phyloP scores from a whole-genome alignment of 1,140 invertebrate genomes.

The Dufourea novaeangliae region DNA sequence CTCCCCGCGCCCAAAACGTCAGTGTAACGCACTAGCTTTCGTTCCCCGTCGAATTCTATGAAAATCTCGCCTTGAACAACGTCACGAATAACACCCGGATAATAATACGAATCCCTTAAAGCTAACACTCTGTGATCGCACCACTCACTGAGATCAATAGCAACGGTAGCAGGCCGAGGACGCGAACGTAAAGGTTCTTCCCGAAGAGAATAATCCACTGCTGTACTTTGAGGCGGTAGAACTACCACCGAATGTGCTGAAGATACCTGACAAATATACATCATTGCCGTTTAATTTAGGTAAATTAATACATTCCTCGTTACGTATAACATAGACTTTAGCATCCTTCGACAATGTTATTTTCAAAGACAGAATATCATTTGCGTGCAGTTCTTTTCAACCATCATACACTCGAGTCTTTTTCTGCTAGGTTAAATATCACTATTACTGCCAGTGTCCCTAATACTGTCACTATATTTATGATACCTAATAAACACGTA shows the following conservation, averaged over 20 bases:
- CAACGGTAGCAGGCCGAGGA: conserved; percentile 72
- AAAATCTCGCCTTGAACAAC: conserved; percentile 75
- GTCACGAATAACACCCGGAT: conserved; percentile 88
- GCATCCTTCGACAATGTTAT: no score
- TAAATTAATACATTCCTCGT: not conserved
- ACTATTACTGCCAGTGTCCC: no score
- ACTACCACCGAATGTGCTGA: conserved; percentile 76
- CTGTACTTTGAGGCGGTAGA: conserved; percentile 83
- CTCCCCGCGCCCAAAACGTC: conserved; percentile 89
- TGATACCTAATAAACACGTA: no score
- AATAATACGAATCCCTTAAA: conserved; percentile 90
- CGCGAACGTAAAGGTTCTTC: conserved; percentile 75
- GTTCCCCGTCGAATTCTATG: conserved; percentile 82
- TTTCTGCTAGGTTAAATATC: no score
- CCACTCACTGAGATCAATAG: conserved; percentile 94
- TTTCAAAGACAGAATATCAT: no score
- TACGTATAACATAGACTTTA: no score
- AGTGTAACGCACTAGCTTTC: conserved; percentile 85
- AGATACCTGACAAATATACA: conserved; percentile 57
- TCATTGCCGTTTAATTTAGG: not conserved
- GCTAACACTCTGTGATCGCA: conserved; percentile 94
- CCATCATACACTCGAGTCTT: no score
- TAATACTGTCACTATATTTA: no score
- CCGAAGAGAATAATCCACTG: conserved; percentile 84
- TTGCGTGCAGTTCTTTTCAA: no score